phyloP scores from a whole-genome alignment of 2,113 vertebrate species.

The Sinocyclocheilus anshuiensis region DNA sequence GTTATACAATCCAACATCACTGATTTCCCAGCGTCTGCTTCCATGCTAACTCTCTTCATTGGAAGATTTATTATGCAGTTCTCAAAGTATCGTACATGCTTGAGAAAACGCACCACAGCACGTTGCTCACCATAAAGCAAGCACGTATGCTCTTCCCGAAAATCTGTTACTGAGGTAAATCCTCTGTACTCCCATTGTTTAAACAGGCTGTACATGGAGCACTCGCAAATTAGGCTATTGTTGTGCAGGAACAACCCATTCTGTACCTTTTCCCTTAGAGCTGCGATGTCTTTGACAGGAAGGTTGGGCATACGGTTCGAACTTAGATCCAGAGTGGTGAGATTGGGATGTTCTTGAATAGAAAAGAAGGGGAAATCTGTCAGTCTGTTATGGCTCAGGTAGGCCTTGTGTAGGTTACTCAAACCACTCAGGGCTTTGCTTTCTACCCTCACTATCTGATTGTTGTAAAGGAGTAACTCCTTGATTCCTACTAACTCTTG shows the following conservation, averaged over 20 bases:
- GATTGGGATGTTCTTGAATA: constrained; percentile 78
- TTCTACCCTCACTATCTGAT: constrained; percentile 81
- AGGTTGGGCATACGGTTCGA: constrained; percentile 85
- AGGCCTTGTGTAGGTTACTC: constrained; percentile 80
- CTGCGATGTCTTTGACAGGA: constrained; percentile 78
- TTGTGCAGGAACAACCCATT: constrained; percentile 90
- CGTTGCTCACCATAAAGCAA: constrained; percentile 74
- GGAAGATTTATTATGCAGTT: constrained; percentile 74
- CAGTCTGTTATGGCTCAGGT: constrained; percentile 91
- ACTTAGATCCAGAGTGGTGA: constrained; percentile 88
- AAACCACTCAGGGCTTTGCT: constrained; percentile 77
- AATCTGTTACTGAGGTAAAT: constrained; percentile 82
- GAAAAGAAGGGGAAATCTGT: constrained; percentile 86
- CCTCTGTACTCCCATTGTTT: constrained; percentile 79
- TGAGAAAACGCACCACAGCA: constrained; percentile 79
- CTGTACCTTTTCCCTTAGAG: constrained; percentile 76
- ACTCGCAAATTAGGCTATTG: constrained; percentile 90
- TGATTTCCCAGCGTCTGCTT: constrained; percentile 69
- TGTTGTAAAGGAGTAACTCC: constrained; percentile 91
- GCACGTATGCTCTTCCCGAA: constrained; percentile 83
- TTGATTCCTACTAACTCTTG: constrained; percentile 79
- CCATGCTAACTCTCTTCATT: constrained; percentile 63
- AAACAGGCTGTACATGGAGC: constrained; percentile 82
- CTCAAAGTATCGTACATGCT: constrained; percentile 77
- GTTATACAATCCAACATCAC: constrained; percentile 81